Conservation (phyloP, 2,888 invertebrate species). For the Agrilus biguttatus region DNA sequence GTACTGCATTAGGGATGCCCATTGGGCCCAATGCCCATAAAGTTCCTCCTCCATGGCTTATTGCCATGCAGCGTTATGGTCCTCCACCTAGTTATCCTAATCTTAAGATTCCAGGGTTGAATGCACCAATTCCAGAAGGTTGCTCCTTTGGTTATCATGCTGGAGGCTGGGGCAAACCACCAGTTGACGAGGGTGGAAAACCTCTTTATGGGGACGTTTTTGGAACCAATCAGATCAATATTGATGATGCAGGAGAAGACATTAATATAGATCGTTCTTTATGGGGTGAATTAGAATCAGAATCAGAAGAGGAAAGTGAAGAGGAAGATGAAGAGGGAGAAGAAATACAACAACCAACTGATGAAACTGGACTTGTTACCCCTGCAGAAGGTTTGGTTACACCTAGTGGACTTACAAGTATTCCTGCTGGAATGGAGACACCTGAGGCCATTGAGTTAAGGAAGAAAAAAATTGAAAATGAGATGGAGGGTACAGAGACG, state of each 20-base stretch:
- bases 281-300: slow-evolving; percentile 96
- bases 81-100: slow-evolving; percentile 99
- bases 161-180: slow-evolving; percentile 99
- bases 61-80: slow-evolving; percentile 95
- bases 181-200: slow-evolving; percentile 95
- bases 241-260: slow-evolving; percentile 58
- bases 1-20: slow-evolving; percentile 97
- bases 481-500: slow-evolving; percentile 87
- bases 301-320: slow-evolving; percentile 62
- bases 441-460: slow-evolving; percentile 96
- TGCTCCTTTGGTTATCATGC: slow-evolving; percentile 99
- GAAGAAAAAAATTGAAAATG: slow-evolving; percentile 90
- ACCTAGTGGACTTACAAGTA: slow-evolving; percentile 82
- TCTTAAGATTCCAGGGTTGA: slow-evolving; percentile 92
- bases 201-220: slow-evolving; percentile 99
- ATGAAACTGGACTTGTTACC: slow-evolving; percentile 76
- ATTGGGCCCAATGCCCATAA: slow-evolving; percentile 86
- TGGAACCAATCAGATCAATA: slow-evolving; percentile 62
- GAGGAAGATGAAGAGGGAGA: slow-evolving; percentile 58
- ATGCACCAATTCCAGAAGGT: slow-evolving; percentile 94
- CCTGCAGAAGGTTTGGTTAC: slow-evolving; percentile 89
- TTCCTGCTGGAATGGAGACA: slow-evolving; percentile 93
- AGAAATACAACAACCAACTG: slow-evolving; percentile 40
- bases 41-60: slow-evolving; percentile 91
- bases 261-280: slow-evolving; percentile 84